These are phyloP conservation scores for Tromatobia lineatoria DNA, from an alignment of 2,888 invertebrate species.

Conservation along the genomic window DNA sequence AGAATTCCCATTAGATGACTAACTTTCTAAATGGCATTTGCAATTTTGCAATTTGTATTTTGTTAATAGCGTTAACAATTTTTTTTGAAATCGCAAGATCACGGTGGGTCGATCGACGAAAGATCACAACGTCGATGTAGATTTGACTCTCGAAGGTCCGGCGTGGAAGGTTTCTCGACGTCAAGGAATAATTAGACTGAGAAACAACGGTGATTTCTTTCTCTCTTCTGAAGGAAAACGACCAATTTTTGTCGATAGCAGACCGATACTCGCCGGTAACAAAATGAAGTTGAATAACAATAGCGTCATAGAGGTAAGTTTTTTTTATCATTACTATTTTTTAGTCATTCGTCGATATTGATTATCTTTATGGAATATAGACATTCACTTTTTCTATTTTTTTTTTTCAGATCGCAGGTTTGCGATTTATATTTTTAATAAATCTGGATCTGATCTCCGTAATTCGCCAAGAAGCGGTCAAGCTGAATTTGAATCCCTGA, in stretches of 20 bases:
- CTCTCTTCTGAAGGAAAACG: constrained; percentile 98
- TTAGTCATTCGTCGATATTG: background rate
- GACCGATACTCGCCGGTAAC: constrained; percentile 94
- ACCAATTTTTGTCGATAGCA: constrained; percentile 97
- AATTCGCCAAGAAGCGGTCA: constrained; percentile 95
- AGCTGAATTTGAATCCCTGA: constrained; percentile 88
- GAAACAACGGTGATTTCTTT: constrained; percentile 98
- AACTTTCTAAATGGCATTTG: no score
- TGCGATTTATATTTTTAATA: constrained; percentile 96
- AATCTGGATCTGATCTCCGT: constrained; percentile 96
- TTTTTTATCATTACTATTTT: constrained; percentile 2
- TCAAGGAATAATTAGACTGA: constrained; percentile 95
- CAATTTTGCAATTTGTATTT: no score
- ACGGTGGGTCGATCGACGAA: constrained; percentile 96
- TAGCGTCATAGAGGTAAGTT: constrained; percentile 94
- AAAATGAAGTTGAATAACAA: constrained; percentile 97
- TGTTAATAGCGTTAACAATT: background rate
- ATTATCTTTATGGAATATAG: background rate
- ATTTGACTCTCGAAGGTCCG: constrained; percentile 96
- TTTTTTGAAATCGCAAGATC: constrained; percentile 87
- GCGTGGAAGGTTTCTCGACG: constrained; percentile 97
- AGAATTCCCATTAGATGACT: no score
- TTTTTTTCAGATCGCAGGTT: constrained; percentile 91
- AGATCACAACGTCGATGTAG: constrained; percentile 96
- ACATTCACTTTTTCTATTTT: background rate